Evolutionary conservation across 2,113 vertebrate genomes (phyloP).

Genomic region (Tiliqua scincoides): DNA sequence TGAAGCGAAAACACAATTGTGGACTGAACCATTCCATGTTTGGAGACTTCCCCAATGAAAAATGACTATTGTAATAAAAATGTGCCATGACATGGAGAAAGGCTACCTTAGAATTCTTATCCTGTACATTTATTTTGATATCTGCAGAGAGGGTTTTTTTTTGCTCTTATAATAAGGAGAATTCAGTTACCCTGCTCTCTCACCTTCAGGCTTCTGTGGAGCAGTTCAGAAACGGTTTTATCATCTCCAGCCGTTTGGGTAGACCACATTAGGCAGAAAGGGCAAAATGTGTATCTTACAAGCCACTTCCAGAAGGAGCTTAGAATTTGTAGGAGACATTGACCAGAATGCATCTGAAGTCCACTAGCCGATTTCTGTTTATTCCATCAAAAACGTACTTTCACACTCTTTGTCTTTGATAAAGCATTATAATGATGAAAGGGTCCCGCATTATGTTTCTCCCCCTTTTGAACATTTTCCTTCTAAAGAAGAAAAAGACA

Average conservation of each 20-base stretch:
- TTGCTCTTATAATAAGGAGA: no score
- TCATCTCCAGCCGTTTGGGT: background rate
- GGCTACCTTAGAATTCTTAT: no score
- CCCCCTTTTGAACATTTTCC: constrained; percentile 2
- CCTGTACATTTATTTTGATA: no score
- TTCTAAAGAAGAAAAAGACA: constrained; percentile 36
- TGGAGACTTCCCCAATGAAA: no score
- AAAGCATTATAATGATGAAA: constrained; percentile 46
- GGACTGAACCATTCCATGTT: no score
- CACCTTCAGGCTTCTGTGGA: no score
- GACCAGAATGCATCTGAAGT: constrained; percentile 18
- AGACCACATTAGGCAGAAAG: background rate
- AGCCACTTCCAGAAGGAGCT: constrained; percentile 56
- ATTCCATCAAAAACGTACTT: background rate
- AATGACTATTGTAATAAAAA: no score
- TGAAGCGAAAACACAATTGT: no score
- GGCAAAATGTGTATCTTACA: background rate
- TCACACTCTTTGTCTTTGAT: constrained; percentile 24
- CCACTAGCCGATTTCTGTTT: constrained; percentile 15
- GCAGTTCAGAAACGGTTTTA: background rate
- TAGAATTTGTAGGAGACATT: constrained; percentile 38
- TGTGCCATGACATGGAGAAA: no score
- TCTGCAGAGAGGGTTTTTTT: no score
- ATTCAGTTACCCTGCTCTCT: no score
- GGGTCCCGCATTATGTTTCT: constrained; percentile 1